Evolutionary conservation across 2,888 invertebrate species (phyloP), one percentile per base, ranked within the genome.

Genomic region (Frankliniella intonsa): DNA sequence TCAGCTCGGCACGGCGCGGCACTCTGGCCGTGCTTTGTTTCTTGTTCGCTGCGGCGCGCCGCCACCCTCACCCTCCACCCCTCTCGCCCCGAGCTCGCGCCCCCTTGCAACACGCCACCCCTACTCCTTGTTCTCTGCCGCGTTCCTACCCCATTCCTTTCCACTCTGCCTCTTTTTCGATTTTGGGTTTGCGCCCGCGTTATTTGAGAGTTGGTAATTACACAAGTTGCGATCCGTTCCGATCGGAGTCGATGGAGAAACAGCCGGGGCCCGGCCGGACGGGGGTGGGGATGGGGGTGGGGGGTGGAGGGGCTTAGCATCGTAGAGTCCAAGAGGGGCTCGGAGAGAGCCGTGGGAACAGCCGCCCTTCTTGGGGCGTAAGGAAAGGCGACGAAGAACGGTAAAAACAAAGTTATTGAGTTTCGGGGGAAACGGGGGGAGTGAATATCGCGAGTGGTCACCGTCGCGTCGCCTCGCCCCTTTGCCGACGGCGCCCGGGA

Each of bases 221-320:
- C 69, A 69, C n/a, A 69, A 69, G 69, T 69, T 69, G 69, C 69
- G 69, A 69, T 69, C 69, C 69, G 69, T 19, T 69, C 22, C 69
- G 69, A 69, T 69, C 38, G 38, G 38, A 38, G 38, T 38, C 38
- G 38, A 38, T 38, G 38, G 38, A 5, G 38, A 38, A 38, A 38
- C 38, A 38, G 38, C 38, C 14, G 19, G 55, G 12, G 55, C 19
- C 55, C 5, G 55, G 55, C 55, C 17, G 55, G 17, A 19, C 55
- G 55, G 14, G 17, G 55, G 12, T 5, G 55, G 17, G 55, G 12
- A 1, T 55, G 17, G 55, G 55, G 17, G 12, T 11, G 55, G 12
- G 14, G 55, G 55, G 55, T 7, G 12, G 55, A 12, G 55, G 14
- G 55, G 55, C 55, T n/a, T n/a, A 38, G 38, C 3, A 5, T 38